Percentiles rank a stretch among this genome's conserved stretches.
phyloP scores from a whole-genome alignment of 2,888 invertebrate genomes.

The Bombylius discolor region DNA sequence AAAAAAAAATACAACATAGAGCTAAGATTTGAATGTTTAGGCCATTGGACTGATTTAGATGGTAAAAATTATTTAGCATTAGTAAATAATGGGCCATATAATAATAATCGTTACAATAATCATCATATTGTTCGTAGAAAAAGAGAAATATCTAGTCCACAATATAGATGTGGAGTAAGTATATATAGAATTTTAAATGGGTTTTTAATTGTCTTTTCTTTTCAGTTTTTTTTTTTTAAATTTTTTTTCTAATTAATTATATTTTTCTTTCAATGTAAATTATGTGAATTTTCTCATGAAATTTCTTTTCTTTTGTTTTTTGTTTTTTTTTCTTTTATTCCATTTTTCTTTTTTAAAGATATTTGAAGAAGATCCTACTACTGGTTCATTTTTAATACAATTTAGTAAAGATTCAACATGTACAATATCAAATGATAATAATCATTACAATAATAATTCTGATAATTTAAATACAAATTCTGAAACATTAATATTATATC shows the following conservation, averaged over 20 bases:
- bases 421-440: conserved; percentile 1
- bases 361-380: conserved; percentile 38
- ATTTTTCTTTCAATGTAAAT: no score
- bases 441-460: background rate
- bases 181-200: background rate
- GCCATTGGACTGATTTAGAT: conserved; percentile 50
- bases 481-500: conserved; percentile 42
- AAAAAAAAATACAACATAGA: conserved; percentile 27
- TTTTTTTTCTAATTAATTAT: no score
- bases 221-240: no score
- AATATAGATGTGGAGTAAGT: conserved; percentile 48
- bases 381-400: conserved; percentile 44
- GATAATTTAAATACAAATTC: conserved; percentile 36
- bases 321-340: conserved; percentile 1
- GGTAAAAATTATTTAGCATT: conserved; percentile 44
- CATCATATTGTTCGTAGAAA: background rate
- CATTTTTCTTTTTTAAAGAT: conserved; percentile 29
- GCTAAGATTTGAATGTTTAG: conserved; percentile 48
- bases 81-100: conserved; percentile 35
- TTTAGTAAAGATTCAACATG: conserved; percentile 53
- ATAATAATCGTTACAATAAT: background rate
- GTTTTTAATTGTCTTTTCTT: no score
- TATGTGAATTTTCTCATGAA: background rate
- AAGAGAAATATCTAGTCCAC: conserved; percentile 35
- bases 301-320: background rate